These are phyloP conservation scores for Dromius quadrimaculatus DNA, from an alignment of 2,888 invertebrate genomes.

Conservation along the genomic window DNA sequence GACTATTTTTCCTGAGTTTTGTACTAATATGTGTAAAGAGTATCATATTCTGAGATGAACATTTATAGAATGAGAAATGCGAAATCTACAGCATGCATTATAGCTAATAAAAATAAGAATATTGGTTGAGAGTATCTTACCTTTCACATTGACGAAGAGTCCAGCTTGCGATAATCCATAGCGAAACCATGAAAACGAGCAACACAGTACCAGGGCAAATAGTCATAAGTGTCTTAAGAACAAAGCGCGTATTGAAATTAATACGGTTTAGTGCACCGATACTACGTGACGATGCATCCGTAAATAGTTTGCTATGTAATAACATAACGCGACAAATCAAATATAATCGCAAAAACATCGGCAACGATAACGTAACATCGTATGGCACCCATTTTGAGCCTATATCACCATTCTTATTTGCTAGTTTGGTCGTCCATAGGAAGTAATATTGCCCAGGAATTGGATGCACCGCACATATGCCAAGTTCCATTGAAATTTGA, in stretches of 20 bases:
- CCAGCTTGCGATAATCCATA: constrained; percentile 99
- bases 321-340: constrained; percentile 99
- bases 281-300: constrained; percentile 98
- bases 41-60: too few relatives aligned
- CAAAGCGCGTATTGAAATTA: constrained; percentile 97
- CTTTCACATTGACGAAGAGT: constrained; percentile 98
- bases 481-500: constrained; percentile 91
- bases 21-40: too few relatives aligned
- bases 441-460: constrained; percentile 97
- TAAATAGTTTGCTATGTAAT: constrained; percentile 99
- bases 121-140: constrained; percentile 69
- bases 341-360: constrained; percentile 99
- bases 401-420: constrained; percentile 81
- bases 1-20: too few relatives aligned
- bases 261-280: constrained; percentile 98
- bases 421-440: constrained; percentile 95
- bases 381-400: constrained; percentile 84
- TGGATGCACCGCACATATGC: constrained; percentile 97
- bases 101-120: too few relatives aligned
- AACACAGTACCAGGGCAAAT: constrained; percentile 98
- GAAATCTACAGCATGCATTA: too few relatives aligned
- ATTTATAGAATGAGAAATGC: too few relatives aligned
- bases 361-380: constrained; percentile 97
- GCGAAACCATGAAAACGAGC: constrained; percentile 98
- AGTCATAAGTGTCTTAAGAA: constrained; percentile 95